Percentiles rank a stretch among this genome's conserved stretches.
Conservation (phyloP, 2,113 vertebrate species). For the Erythrocercus mccallii region DNA sequence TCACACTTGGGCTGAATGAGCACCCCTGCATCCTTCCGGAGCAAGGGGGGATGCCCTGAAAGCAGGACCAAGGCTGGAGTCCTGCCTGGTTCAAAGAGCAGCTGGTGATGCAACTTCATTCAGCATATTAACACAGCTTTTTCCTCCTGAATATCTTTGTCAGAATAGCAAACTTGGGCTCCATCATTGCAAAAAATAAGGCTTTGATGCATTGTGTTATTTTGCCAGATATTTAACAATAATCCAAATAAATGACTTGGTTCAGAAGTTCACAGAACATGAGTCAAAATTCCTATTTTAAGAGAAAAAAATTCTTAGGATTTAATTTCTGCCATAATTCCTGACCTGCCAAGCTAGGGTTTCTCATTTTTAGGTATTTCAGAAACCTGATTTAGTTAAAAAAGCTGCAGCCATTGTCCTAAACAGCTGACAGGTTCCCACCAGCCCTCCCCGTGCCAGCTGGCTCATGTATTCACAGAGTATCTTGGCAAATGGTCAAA, state of each 20-base stretch:
- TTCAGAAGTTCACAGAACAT: slow-evolving; percentile 4
- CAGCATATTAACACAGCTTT: not conserved
- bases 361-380: slow-evolving; percentile 53
- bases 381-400: slow-evolving; percentile 55
- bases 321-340: slow-evolving; percentile 27
- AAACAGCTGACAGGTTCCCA: slow-evolving; percentile 72
- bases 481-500: slow-evolving; percentile 74
- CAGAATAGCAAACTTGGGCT: not conserved
- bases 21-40: not conserved
- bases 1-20: not conserved
- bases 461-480: slow-evolving; percentile 67
- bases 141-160: not conserved
- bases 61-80: not conserved
- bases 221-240: slow-evolving; percentile 27
- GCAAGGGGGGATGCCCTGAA: not conserved
- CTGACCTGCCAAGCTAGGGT: not conserved
- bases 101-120: not conserved
- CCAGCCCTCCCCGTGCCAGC: slow-evolving; percentile 55
- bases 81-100: not conserved
- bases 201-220: not conserved
- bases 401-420: slow-evolving; percentile 47
- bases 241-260: slow-evolving; percentile 25
- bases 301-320: not conserved
- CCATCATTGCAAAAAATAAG: slow-evolving; percentile 12
- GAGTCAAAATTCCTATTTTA: slow-evolving; percentile 47